phyloP scores from a whole-genome alignment of 2,888 invertebrate species.

The Norana najaformis region DNA sequence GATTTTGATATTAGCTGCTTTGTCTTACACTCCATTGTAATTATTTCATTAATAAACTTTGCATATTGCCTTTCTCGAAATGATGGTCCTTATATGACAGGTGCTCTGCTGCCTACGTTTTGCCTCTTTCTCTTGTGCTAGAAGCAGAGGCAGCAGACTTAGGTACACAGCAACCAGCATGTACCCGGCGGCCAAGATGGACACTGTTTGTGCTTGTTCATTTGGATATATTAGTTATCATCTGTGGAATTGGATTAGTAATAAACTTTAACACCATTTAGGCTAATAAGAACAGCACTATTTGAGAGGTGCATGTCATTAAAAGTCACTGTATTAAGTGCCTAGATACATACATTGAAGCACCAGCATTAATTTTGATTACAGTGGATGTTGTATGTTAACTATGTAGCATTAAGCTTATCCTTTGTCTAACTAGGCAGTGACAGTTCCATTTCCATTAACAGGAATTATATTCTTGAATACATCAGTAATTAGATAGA shows the following conservation, averaged over 20 bases:
- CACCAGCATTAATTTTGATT: no score
- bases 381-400: neutral
- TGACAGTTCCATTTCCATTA: no score
- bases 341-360: neutral
- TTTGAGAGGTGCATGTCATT: neutral
- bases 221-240: neutral
- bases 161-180: neutral
- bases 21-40: no score
- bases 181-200: no score
- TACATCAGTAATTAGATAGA: no score
- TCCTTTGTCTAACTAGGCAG: no score
- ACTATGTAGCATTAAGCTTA: no score
- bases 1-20: neutral
- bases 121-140: neutral
- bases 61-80: neutral
- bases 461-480: no score
- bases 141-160: neutral
- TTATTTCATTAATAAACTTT: neutral
- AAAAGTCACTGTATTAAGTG: neutral
- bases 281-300: neutral
- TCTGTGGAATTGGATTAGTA: neutral
- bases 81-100: neutral
- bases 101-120: neutral
- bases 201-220: no score
- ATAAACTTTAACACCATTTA: neutral